A percentile compares a stretch with the other conserved stretches of the same genome.
These are phyloP conservation scores for Bombus impatiens DNA, from an alignment of 1,140 invertebrate genomes.

Conservation along the genomic window DNA sequence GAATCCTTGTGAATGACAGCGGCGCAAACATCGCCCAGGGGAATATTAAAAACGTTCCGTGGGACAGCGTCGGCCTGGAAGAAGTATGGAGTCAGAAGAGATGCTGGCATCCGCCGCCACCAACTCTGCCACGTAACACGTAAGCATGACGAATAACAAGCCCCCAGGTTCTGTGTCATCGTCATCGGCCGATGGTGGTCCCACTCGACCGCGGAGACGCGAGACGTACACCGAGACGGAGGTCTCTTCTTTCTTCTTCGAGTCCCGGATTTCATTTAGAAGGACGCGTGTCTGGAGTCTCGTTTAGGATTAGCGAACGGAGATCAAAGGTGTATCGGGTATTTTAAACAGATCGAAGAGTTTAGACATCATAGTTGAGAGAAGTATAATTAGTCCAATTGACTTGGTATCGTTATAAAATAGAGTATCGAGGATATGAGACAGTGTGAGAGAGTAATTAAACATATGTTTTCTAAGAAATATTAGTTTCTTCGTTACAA, in stretches of 20 bases:
- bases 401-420: too few species aligned
- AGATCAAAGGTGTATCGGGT: not conserved
- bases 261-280: not conserved
- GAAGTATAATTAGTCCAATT: too few species aligned
- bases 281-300: not conserved
- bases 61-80: slow-evolving; percentile 51
- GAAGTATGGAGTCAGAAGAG: slow-evolving; percentile 38
- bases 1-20: slow-evolving; percentile 69
- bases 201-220: not conserved
- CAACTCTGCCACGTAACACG: slow-evolving; percentile 52
- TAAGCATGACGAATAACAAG: slow-evolving; percentile 68
- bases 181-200: slow-evolving; percentile 21
- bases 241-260: not conserved
- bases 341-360: not conserved
- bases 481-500: too few species aligned
- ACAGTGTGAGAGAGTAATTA: too few species aligned
- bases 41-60: slow-evolving; percentile 77
- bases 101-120: slow-evolving; percentile 51
- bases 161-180: slow-evolving; percentile 73
- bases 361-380: too few species aligned
- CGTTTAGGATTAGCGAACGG: not conserved
- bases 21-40: slow-evolving; percentile 73
- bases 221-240: not conserved
- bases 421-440: too few species aligned
- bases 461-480: too few species aligned